Evolutionary conservation across 2,888 invertebrate genomes (phyloP).

Genomic region (Orthonychiurus folsomi): DNA sequence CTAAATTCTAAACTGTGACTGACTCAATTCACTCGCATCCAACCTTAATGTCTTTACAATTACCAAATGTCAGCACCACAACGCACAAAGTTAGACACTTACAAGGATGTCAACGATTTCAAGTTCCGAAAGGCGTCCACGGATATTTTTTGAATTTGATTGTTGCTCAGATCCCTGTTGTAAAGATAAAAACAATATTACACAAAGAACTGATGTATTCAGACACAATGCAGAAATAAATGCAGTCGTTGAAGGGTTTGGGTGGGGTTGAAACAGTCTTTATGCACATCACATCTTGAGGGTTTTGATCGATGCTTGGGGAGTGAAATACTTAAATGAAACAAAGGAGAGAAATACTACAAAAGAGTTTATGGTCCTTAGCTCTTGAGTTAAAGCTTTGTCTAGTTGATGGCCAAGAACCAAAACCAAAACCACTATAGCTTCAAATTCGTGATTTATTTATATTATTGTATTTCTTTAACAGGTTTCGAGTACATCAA

Average conservation of each 20-base stretch:
- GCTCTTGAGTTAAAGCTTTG: no score
- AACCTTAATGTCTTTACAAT: no score
- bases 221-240: background rate
- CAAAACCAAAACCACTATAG: no score
- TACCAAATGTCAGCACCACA: no score
- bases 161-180: constrained; percentile 89
- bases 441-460: no score
- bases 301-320: background rate
- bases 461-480: no score
- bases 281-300: constrained; percentile 5
- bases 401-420: no score
- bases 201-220: background rate
- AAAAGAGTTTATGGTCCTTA: constrained; percentile 2
- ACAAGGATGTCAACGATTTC: constrained; percentile 81
- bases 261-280: no score
- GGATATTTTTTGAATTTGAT: constrained; percentile 78
- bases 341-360: background rate
- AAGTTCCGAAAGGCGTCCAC: constrained; percentile 86
- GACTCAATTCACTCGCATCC: no score
- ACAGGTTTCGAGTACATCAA: no score
- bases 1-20: no score
- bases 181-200: constrained; percentile 16
- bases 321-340: background rate
- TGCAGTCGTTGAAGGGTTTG: background rate
- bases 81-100: no score